Conservation (phyloP, 2,888 invertebrate species). For the Lordiphosa andalusiaca region DNA sequence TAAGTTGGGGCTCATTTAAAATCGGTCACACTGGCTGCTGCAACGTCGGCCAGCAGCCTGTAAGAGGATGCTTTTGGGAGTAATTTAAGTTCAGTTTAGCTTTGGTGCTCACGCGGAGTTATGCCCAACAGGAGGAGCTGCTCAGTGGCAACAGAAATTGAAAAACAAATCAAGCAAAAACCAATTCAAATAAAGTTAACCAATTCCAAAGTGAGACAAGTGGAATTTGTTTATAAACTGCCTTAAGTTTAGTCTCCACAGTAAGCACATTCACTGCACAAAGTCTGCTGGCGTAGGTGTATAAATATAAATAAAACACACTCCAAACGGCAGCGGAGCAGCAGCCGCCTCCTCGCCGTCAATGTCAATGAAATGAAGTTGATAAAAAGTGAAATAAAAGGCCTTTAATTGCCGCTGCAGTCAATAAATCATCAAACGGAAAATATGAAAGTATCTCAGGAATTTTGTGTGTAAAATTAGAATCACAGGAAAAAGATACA, state of each 20-base stretch:
- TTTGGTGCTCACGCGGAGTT: slow-evolving; percentile 5
- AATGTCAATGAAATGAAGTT: slow-evolving; percentile 67
- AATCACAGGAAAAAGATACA: slow-evolving; percentile 48
- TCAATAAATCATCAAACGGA: slow-evolving; percentile 73
- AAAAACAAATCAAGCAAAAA: slow-evolving; percentile 1
- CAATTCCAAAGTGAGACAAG: background rate
- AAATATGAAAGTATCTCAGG: slow-evolving; percentile 69
- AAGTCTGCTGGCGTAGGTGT: slow-evolving; percentile 26
- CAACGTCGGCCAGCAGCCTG: too few relatives aligned
- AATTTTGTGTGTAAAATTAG: slow-evolving; percentile 66
- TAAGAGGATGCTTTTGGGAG: too few relatives aligned
- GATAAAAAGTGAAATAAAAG: slow-evolving; percentile 73
- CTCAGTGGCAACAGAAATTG: background rate
- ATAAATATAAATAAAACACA: slow-evolving; percentile 66
- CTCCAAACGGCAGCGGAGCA: slow-evolving; percentile 22
- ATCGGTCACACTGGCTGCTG: too few relatives aligned
- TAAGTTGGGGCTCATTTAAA: too few relatives aligned
- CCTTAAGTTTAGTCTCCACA: too few relatives aligned
- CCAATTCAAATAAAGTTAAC: slow-evolving; percentile 2
- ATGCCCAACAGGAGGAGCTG: slow-evolving; percentile 2
- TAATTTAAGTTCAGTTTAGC: slow-evolving; percentile 5
- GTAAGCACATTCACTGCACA: background rate
- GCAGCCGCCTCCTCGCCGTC: slow-evolving; percentile 40
- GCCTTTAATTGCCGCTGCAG: slow-evolving; percentile 70
- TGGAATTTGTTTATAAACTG: too few relatives aligned